Percentiles rank a stretch among this genome's conserved stretches.
phyloP scores from a whole-genome alignment of 2,113 vertebrate genomes.

The Oenanthe melanoleuca region DNA sequence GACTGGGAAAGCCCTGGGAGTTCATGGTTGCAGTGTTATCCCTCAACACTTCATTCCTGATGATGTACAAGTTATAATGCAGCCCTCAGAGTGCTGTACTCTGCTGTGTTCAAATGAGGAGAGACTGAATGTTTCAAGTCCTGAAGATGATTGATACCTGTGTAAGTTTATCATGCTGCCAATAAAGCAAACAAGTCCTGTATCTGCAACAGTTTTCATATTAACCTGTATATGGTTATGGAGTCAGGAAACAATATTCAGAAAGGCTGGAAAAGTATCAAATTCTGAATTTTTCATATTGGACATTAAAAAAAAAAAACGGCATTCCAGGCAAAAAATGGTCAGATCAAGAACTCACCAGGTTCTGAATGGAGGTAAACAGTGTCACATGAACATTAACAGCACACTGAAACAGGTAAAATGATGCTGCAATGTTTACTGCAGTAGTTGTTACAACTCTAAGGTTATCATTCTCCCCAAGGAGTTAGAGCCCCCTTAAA shows the following conservation, averaged over 20 bases:
- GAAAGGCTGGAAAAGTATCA: constrained; percentile 41
- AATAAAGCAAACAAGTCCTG: constrained; percentile 51
- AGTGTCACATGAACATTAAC: neutral
- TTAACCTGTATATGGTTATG: neutral
- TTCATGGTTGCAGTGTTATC: neutral
- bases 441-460: neutral
- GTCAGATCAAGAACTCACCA: neutral
- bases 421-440: neutral
- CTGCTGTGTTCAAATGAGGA: neutral
- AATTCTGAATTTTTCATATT: constrained; percentile 1
- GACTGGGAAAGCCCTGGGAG: neutral
- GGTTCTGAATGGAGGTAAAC: neutral
- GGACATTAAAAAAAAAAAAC: neutral
- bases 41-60: neutral
- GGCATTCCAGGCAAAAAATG: neutral
- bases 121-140: neutral
- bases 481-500: neutral
- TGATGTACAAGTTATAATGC: neutral
- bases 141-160: constrained; percentile 43
- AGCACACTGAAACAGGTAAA: neutral
- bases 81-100: neutral
- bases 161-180: constrained; percentile 31
- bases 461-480: neutral
- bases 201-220: constrained; percentile 56
- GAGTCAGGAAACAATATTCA: constrained; percentile 19